Conservation (phyloP, 37 sponge, comb jelly and placozoan genomes). For the Oscarella lobularis region DNA sequence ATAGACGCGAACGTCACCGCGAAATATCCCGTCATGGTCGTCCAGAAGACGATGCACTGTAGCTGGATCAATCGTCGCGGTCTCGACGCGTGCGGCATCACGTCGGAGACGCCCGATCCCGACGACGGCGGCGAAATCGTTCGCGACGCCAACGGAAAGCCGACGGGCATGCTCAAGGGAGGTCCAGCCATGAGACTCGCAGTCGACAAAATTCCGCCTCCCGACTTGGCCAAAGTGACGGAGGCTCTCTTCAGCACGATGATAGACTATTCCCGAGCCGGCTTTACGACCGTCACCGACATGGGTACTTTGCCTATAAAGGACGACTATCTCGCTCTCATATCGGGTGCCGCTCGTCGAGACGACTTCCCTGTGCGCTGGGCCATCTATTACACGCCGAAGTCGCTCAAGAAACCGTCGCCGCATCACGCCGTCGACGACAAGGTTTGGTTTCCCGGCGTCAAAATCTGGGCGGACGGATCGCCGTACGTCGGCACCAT, state of each 20-base stretch:
- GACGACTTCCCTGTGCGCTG: too few relatives aligned
- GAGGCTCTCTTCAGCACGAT: not conserved
- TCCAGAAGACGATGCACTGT: conserved; percentile 16
- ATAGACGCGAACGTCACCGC: conserved; percentile 16
- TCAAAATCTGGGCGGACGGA: too few relatives aligned
- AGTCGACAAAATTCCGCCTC: not conserved
- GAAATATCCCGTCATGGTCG: conserved; percentile 16
- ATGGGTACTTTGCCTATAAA: conserved; percentile 10
- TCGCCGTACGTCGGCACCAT: too few relatives aligned
- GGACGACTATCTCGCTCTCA: too few relatives aligned
- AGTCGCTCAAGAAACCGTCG: too few relatives aligned
- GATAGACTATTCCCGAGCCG: conserved; percentile 18
- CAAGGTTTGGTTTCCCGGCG: too few relatives aligned
- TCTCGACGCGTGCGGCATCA: conserved; percentile 14
- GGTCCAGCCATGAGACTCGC: conserved; percentile 1
- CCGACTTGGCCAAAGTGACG: not conserved
- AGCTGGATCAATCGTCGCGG: conserved; percentile 28
- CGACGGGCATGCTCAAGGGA: conserved; percentile 25
- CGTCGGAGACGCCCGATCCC: not conserved
- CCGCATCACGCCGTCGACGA: too few relatives aligned
- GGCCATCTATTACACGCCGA: too few relatives aligned
- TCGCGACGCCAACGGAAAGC: conserved; percentile 10
- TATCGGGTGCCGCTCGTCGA: too few relatives aligned
- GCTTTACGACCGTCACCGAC: conserved; percentile 57
- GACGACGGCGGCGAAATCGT: conserved; percentile 15